Evolutionary conservation across 2,797 vertebrate genomes (phyloP), one percentile per base, ranked within the genome.

Genomic region (Remorina albescens): DNA sequence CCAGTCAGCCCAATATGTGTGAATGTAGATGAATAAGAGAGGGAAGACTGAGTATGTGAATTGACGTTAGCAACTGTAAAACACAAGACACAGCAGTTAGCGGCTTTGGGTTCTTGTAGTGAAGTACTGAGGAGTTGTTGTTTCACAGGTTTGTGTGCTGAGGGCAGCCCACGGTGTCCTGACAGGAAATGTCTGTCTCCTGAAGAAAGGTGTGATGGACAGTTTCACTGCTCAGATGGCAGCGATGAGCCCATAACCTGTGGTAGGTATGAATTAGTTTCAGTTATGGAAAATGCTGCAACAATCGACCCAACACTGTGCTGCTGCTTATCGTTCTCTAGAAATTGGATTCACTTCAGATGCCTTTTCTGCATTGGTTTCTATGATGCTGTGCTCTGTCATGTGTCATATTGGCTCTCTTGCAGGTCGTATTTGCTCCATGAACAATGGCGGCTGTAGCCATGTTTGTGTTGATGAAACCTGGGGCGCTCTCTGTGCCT

Each of bases 171-270:
- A 2, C 85, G 80, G 4, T 98, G 96, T 39, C 94, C 95, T 0
- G 92, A 95, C 2, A 94, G 94, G 4, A 92, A 68, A 2, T 98
- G 97, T 83, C 74, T 97, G 58, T 79, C 92, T 63, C 83, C 90
- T 63, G 87, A 93, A 3, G 62, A 94, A 74, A 91, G 93, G 80
- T 98, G 97, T 65, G 94, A 98, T 3, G 91, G 93, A 0, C 70
- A 84, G 30, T 5, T 84, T 3, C 94, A 96, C 54, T 98, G 97
- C 71, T 73, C 92, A 1, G 96, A 98, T 4, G 93, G 94, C 26
- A 94, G 95, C 0, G 96, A 98, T 11, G 97, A 98, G 70, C 95
- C 94, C 1, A 34, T 78, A 16, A 95, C 95, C 0, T 98, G 97
- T 0, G 89, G 93, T 93, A 70, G 0, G 58, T 25, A 18, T n/a